phyloP scores from a whole-genome alignment of 1,140 invertebrate species.

The Lucilia sericata region DNA sequence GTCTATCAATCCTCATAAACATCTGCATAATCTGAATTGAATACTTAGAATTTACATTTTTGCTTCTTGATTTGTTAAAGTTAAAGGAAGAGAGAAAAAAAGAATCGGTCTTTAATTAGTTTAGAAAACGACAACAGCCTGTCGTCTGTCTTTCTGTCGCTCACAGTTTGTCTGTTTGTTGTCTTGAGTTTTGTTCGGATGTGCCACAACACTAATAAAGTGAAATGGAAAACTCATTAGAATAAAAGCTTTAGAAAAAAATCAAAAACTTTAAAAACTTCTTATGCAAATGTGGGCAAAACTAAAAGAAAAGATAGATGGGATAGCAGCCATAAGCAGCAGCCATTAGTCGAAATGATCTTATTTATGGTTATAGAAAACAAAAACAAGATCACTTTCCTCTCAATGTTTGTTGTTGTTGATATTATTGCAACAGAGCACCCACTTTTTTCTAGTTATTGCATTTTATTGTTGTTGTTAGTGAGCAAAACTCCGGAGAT shows the following conservation, averaged over 20 bases:
- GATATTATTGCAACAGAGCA: not conserved
- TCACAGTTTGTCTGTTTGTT: not conserved
- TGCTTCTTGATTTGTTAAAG: not conserved
- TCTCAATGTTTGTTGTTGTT: not conserved
- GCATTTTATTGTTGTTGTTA: not conserved
- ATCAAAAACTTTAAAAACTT: not conserved
- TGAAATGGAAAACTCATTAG: slow-evolving; percentile 43
- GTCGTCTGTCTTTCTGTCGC: not conserved
- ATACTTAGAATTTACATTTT: slow-evolving; percentile 35
- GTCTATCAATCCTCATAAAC: slow-evolving; percentile 13
- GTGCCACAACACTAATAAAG: slow-evolving; percentile 22
- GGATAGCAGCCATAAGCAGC: not conserved
- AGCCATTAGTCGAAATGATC: slow-evolving; percentile 39
- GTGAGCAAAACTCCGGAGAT: not conserved
- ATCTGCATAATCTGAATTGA: slow-evolving; percentile 41
- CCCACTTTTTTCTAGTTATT: not conserved
- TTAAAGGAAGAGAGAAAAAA: not conserved
- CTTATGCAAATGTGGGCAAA: no score
- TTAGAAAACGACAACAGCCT: slow-evolving; percentile 31
- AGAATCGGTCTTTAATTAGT: slow-evolving; percentile 40
- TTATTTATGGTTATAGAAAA: slow-evolving; percentile 44
- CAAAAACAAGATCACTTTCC: slow-evolving; percentile 43
- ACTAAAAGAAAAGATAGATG: not conserved
- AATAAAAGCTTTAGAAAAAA: slow-evolving; percentile 9
- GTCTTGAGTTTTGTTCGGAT: no score